These are phyloP conservation scores for Lasioglossum morio DNA, from an alignment of 2,888 invertebrate genomes.

Conservation along the genomic window DNA sequence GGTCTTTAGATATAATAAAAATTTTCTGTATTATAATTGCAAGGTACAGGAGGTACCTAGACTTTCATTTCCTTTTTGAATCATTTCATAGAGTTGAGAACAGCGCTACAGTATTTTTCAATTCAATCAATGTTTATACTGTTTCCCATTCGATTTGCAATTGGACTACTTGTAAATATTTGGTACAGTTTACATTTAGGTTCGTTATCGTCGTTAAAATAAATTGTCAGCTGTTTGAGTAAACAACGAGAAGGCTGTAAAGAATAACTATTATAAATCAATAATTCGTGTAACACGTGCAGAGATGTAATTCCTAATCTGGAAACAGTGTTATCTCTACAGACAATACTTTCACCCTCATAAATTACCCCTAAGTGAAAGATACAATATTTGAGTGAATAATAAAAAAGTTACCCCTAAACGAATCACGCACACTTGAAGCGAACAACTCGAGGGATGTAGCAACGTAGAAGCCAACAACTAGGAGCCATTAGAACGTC, in stretches of 20 bases:
- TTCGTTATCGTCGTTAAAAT: not conserved
- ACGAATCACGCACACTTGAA: not conserved
- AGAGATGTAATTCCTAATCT: not conserved
- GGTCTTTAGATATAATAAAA: not conserved
- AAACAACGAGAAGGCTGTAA: not conserved
- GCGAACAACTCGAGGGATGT: not conserved
- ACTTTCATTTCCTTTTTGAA: not conserved
- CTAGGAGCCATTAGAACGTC: not conserved
- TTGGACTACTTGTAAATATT: no score
- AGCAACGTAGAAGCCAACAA: not conserved
- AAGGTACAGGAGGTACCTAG: not conserved
- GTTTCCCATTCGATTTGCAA: no score
- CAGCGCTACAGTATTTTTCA: no score
- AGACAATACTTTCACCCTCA: not conserved
- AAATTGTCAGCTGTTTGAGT: not conserved
- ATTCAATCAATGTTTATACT: no score
- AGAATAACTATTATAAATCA: not conserved
- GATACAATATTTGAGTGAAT: not conserved
- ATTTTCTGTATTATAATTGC: not conserved
- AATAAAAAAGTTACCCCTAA: not conserved
- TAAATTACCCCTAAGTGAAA: not conserved
- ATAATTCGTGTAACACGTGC: not conserved
- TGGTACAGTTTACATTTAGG: no score
- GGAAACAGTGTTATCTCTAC: not conserved
- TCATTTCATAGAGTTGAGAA: no score